phyloP scores from a whole-genome alignment of 2,113 vertebrate genomes.

The Ceyx margarethae region DNA sequence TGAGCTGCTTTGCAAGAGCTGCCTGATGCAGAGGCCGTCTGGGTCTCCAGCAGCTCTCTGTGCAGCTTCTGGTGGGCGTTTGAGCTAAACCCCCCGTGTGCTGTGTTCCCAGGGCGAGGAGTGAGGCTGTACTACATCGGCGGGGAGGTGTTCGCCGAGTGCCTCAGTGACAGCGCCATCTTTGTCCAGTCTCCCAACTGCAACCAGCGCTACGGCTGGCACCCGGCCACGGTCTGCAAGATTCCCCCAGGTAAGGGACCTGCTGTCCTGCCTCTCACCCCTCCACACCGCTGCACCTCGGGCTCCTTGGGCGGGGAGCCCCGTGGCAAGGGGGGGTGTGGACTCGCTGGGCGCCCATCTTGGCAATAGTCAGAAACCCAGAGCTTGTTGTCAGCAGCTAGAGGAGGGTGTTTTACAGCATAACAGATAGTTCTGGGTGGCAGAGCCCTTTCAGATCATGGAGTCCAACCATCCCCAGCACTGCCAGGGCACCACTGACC shows the following conservation, averaged over 20 bases:
- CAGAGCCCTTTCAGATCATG: neutral
- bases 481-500: neutral
- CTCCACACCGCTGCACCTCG: neutral
- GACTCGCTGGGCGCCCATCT: neutral
- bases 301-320: neutral
- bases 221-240: slow-evolving; percentile 98
- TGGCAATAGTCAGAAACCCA: neutral
- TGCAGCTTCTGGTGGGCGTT: neutral
- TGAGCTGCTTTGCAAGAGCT: neutral
- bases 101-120: slow-evolving; percentile 80
- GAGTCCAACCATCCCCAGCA: neutral
- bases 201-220: slow-evolving; percentile 98
- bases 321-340: rapidly evolving
- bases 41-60: neutral
- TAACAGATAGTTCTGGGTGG: neutral
- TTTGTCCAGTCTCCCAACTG: slow-evolving; percentile 99
- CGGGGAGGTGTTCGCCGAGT: slow-evolving; percentile 97
- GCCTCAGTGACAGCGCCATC: slow-evolving; percentile 97
- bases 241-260: slow-evolving; percentile 89
- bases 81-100: neutral
- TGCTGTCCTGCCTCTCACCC: no score
- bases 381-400: neutral
- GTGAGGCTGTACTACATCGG: slow-evolving; percentile 98
- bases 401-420: neutral
- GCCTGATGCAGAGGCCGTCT: neutral